Percentiles rank a stretch among this genome's conserved stretches.
phyloP scores from a whole-genome alignment of 2,888 invertebrate species.

The Phyto melanocephala region DNA sequence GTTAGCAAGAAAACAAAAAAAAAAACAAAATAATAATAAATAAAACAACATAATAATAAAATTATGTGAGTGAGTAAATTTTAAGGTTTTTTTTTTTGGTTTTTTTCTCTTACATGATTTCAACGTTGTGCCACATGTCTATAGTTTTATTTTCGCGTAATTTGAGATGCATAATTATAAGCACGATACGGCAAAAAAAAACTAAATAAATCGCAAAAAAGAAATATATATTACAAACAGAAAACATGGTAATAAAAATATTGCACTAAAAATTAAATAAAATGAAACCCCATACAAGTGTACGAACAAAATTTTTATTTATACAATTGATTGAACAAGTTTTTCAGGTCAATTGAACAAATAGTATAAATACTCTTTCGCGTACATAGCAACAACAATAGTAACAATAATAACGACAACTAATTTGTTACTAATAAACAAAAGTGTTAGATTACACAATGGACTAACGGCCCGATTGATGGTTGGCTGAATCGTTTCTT shows the following conservation, averaged over 20 bases:
- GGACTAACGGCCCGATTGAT: background rate
- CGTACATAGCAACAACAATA: constrained; percentile 32
- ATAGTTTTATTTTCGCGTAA: constrained; percentile 38
- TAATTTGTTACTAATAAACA: constrained; percentile 17
- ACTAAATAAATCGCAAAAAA: background rate
- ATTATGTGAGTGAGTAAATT: constrained; percentile 36
- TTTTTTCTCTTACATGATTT: constrained; percentile 5
- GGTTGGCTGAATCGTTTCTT: background rate
- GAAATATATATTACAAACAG: background rate
- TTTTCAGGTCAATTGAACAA: constrained; percentile 59
- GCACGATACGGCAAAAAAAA: constrained; percentile 32
- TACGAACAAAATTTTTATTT: constrained; percentile 40
- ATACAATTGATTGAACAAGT: constrained; percentile 60
- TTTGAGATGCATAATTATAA: constrained; percentile 59
- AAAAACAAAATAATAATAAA: background rate
- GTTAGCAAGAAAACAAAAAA: constrained; percentile 1
- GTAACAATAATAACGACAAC: background rate
- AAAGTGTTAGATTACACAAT: constrained; percentile 55
- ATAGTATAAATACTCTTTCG: constrained; percentile 1
- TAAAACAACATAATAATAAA: background rate
- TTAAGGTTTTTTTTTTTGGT: background rate
- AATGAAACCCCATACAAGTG: constrained; percentile 3
- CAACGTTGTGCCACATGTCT: constrained; percentile 25
- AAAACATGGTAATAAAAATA: constrained; percentile 43
- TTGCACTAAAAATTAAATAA: background rate